These are phyloP conservation scores for Pollenia griseotomentosa DNA, from an alignment of 2,888 invertebrate genomes.

Conservation along the genomic window DNA sequence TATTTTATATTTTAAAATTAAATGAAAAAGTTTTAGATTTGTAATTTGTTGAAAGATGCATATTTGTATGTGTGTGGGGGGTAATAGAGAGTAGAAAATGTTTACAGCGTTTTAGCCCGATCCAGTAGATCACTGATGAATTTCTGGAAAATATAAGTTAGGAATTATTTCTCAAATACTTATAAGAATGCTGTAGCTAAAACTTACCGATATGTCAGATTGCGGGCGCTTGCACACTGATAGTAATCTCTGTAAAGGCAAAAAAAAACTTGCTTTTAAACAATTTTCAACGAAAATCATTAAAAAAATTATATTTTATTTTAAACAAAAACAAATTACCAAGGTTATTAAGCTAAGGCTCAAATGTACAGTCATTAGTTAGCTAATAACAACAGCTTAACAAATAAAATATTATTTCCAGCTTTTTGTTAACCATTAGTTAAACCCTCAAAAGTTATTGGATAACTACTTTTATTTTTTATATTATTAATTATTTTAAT, in stretches of 20 bases:
- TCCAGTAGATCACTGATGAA: constrained; percentile 95
- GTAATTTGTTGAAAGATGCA: constrained; percentile 68
- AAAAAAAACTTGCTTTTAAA: constrained; percentile 68
- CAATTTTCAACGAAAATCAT: constrained; percentile 37
- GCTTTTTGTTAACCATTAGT: too few species aligned
- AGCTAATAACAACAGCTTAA: too few species aligned
- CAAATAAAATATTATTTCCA: too few species aligned
- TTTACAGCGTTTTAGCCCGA: constrained; percentile 92
- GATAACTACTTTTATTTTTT: too few species aligned
- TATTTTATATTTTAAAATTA: constrained; percentile 67
- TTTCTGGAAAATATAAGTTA: constrained; percentile 88
- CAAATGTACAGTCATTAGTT: too few species aligned
- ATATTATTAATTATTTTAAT: too few species aligned
- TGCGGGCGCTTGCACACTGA: constrained; percentile 94
- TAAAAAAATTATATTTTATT: not conserved
- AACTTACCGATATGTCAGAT: constrained; percentile 92
- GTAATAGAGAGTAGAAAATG: constrained; percentile 24
- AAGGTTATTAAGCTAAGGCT: too few species aligned
- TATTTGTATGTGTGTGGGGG: constrained; percentile 29
- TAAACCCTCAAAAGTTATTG: too few species aligned
- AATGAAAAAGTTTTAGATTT: constrained; percentile 38
- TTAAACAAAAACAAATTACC: too few species aligned
- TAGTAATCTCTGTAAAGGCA: constrained; percentile 88
- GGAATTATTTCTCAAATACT: constrained; percentile 23
- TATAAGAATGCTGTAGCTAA: not conserved